phyloP scores from a whole-genome alignment of 1,140 invertebrate species.

The Diorhabda elongata region DNA sequence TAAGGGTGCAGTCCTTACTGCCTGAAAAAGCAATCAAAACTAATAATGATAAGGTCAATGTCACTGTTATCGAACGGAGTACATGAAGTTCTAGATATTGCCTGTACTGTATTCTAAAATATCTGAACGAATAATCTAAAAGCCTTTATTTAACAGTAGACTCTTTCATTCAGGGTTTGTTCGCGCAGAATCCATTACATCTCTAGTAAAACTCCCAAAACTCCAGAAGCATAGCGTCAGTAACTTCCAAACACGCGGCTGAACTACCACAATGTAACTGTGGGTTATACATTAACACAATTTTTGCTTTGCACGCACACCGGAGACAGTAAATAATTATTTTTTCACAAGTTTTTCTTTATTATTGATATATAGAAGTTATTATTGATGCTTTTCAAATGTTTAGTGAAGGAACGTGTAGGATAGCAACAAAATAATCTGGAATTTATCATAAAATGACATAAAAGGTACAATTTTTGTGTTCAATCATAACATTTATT shows the following conservation, averaged over 20 bases:
- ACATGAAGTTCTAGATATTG: too few relatives aligned
- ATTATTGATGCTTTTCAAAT: too few relatives aligned
- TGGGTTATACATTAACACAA: background rate
- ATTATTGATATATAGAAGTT: too few relatives aligned
- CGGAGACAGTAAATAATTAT: background rate
- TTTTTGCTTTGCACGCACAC: slow-evolving; percentile 1
- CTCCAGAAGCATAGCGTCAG: background rate
- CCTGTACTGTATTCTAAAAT: too few relatives aligned
- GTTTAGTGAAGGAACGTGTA: background rate
- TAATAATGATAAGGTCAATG: too few relatives aligned
- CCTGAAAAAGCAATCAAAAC: too few relatives aligned
- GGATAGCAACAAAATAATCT: background rate
- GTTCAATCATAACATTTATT: too few relatives aligned
- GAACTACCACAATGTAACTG: background rate
- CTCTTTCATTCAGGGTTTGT: background rate
- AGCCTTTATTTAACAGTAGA: background rate
- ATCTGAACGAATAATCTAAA: background rate
- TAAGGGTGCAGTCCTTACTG: too few relatives aligned
- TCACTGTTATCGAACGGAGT: too few relatives aligned
- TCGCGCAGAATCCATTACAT: background rate
- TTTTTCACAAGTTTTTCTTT: too few relatives aligned
- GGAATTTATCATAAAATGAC: background rate
- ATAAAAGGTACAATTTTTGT: background rate
- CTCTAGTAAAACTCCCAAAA: background rate
- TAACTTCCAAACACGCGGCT: background rate